Percentiles rank a stretch among this genome's conserved stretches.
These are phyloP conservation scores for Papio anubis DNA, from an alignment of 2,113 vertebrate genomes.

Conservation along the genomic window DNA sequence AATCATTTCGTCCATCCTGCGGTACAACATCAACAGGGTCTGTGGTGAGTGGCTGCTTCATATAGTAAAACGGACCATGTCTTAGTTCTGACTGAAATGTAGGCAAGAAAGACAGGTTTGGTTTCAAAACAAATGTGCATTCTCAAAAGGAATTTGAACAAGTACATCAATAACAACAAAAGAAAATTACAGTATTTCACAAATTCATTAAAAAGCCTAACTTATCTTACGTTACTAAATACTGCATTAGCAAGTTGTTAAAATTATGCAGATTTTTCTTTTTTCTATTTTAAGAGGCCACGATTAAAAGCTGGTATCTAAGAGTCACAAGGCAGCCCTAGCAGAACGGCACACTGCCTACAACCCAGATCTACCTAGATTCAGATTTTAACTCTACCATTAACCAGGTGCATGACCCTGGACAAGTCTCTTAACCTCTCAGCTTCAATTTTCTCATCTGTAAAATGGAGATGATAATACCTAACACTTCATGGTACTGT, in stretches of 20 bases:
- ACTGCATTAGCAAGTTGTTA: not conserved
- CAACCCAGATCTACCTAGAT: not conserved
- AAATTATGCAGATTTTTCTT: not conserved
- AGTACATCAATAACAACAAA: constrained; percentile 77
- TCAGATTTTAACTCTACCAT: not conserved
- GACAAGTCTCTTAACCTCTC: not conserved
- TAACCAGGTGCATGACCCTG: not conserved
- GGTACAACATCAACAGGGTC: constrained; percentile 99
- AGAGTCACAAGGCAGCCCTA: not conserved
- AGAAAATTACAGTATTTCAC: constrained; percentile 79
- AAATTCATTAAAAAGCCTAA: not conserved
- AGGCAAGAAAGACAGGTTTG: constrained; percentile 98
- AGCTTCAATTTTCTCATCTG: constrained; percentile 75
- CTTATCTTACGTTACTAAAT: not conserved
- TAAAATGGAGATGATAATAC: constrained; percentile 33
- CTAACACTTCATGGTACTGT: not conserved
- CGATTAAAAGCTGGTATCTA: not conserved
- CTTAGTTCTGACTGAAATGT: constrained; percentile 99
- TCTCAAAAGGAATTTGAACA: constrained; percentile 79
- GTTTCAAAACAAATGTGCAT: constrained; percentile 95
- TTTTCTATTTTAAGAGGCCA: not conserved
- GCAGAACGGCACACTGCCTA: not conserved
- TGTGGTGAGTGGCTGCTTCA: constrained; percentile 99
- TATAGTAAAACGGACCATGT: constrained; percentile 99
- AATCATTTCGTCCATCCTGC: constrained; percentile 99